These are phyloP conservation scores for Callinectes sapidus DNA, from an alignment of 2,888 invertebrate genomes.

Conservation along the genomic window DNA sequence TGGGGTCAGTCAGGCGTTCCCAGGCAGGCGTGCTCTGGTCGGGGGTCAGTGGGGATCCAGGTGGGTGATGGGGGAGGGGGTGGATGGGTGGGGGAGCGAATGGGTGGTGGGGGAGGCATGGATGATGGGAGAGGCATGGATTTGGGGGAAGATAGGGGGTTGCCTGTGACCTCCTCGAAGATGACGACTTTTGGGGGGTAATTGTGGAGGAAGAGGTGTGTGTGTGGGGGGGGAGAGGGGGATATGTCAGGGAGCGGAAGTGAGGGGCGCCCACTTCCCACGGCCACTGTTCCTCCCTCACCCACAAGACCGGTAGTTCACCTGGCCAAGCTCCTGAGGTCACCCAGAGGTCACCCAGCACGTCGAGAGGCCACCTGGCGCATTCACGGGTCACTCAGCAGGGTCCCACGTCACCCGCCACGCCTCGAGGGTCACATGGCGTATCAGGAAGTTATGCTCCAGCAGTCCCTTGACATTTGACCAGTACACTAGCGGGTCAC, in stretches of 20 bases:
- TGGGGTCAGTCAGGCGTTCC: constrained; percentile 32
- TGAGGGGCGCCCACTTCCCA: constrained; percentile 35
- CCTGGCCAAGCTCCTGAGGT: constrained; percentile 8
- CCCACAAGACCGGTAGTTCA: constrained; percentile 32
- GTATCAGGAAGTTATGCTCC: neutral
- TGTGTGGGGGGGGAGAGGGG: no score
- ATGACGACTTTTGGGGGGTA: constrained; percentile 11
- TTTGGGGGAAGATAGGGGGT: neutral
- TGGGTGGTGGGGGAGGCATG: neutral
- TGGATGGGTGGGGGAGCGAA: neutral
- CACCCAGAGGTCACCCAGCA: neutral
- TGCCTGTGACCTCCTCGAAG: constrained; percentile 27
- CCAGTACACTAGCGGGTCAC: neutral
- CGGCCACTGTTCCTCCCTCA: constrained; percentile 34
- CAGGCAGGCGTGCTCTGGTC: constrained; percentile 32
- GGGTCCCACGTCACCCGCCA: neutral
- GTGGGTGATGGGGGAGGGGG: neutral
- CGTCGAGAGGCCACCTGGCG: neutral
- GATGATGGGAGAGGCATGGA: no score
- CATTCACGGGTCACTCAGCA: neutral
- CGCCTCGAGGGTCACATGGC: neutral
- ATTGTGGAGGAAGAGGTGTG: constrained; percentile 35
- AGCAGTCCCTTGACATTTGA: neutral
- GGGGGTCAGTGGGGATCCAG: constrained; percentile 28
- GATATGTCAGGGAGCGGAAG: neutral